A percentile compares a stretch with the other conserved stretches of the same genome.
Evolutionary conservation across 2,113 vertebrate species (phyloP).

Genomic region (Cnemophilus loriae): DNA sequence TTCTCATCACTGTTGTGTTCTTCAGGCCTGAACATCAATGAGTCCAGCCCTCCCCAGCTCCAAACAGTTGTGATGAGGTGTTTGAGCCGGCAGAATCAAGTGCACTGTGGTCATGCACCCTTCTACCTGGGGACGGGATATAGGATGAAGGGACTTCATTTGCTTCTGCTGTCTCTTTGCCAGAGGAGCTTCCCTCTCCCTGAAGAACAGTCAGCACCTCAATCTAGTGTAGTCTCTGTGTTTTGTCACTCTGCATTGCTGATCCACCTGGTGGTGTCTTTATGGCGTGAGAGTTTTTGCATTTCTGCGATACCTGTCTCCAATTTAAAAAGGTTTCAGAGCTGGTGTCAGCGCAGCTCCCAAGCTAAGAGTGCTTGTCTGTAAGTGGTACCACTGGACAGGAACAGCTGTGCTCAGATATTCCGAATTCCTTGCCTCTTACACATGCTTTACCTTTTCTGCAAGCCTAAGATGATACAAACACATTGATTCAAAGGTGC

Average conservation of each 20-base stretch:
- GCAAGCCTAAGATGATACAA: not conserved
- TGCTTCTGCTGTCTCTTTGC: not conserved
- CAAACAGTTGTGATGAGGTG: rapidly evolving
- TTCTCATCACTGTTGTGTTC: not conserved
- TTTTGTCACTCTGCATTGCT: not conserved
- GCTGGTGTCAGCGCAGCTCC: not conserved
- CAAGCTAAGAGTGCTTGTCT: not conserved
- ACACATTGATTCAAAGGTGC: not conserved
- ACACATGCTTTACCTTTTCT: not conserved
- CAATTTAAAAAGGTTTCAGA: not conserved
- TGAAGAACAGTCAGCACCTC: not conserved
- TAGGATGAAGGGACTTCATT: not conserved
- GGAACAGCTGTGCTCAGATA: not conserved
- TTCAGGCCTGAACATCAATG: not conserved
- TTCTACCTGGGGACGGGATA: too few relatives aligned
- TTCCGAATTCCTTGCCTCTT: not conserved
- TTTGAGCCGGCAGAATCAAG: not conserved
- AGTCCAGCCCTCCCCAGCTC: not conserved
- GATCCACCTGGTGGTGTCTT: not conserved
- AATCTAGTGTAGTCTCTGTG: not conserved
- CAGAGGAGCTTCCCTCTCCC: not conserved
- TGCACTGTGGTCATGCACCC: rapidly evolving
- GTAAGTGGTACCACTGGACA: not conserved
- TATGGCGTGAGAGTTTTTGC: not conserved
- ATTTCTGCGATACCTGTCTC: not conserved